Base-by-base conservation (phyloP, 2,888 invertebrate genomes). In the Diloba caeruleocephala region DNA sequence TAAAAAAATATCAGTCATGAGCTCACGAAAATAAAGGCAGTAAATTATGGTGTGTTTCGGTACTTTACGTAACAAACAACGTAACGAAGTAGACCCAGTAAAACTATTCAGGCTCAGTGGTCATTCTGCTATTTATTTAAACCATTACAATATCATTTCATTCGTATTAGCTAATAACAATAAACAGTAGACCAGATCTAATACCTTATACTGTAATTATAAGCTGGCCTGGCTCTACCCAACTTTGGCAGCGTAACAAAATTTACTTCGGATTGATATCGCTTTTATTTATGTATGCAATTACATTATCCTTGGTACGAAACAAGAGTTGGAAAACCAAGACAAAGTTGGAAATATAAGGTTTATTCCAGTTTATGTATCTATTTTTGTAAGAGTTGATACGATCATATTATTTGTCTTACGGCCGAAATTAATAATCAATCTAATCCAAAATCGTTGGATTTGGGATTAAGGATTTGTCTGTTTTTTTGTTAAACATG, bases 71-170 rank as follows among this genome's bases (percentile, higher is more conserved):
- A n/a, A n/a, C n/a, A n/a, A n/a, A n/a, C n/a, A n/a, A n/a, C n/a
- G n/a, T n/a, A n/a, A n/a, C n/a, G n/a, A n/a, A n/a, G n/a, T n/a
- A n/a, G n/a, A n/a, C n/a, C n/a, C n/a, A 5, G 10, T 6, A 1
- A 12, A 23, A n/a, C 25, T 25, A 26, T 21, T 9, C 7, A 15
- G 32, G 26, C 0, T 32, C 21, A 19, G 3, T 37, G 6, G 2
- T 3, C 6, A 9, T 10, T 3, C 26, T 21, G 9, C 1, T 31
- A 36, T 36, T 50, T 25, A 50, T 23, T 31, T 19, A 36, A 55
- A 33, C 14, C 12, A 34, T 15, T 4, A n/a, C 6, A 28, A 34
- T 34, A 39, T 10, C 9, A 4, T 8, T 26, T 29, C 31, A 28
- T 23, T 37, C 8, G 4, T 28, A 5, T 36, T 17, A 14, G 7